A percentile compares a stretch with the other conserved stretches of the same genome.
Evolutionary conservation across 64 coral and sea anemone genomes (phyloP).

Genomic region (Hydrozoanthus tunicans): DNA sequence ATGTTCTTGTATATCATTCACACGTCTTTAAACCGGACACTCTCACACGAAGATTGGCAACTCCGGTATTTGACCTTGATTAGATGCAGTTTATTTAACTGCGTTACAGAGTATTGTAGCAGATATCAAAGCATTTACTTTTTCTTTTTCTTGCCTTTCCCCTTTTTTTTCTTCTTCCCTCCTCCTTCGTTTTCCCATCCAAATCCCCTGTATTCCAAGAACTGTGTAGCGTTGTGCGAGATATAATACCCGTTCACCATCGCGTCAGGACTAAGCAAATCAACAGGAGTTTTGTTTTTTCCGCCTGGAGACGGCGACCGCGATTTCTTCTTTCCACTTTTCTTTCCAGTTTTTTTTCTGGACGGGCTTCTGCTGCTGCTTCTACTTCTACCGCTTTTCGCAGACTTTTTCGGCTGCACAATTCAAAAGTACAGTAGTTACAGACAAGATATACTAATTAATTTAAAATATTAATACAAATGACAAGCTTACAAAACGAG

Average conservation of each 20-base stretch:
- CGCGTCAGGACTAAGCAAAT: constrained; percentile 87
- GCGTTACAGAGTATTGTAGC: no score
- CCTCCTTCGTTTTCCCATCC: constrained; percentile 71
- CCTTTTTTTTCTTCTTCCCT: constrained; percentile 83
- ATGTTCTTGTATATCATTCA: no score
- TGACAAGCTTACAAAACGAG: not conserved
- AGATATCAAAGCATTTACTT: constrained; percentile 3
- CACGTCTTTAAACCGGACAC: no score
- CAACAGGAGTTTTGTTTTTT: constrained; percentile 65
- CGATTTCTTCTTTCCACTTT: constrained; percentile 84
- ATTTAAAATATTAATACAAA: not conserved
- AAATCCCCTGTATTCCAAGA: constrained; percentile 86
- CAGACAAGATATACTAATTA: not conserved
- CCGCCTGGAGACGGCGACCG: constrained; percentile 62
- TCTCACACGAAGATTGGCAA: no score
- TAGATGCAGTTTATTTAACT: no score
- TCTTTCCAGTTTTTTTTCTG: constrained; percentile 76
- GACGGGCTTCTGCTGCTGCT: constrained; percentile 82
- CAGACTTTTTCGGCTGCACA: constrained; percentile 71
- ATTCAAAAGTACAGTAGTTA: not conserved
- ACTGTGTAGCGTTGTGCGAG: constrained; percentile 87
- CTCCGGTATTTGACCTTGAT: no score
- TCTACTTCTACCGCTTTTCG: constrained; percentile 75
- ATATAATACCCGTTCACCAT: constrained; percentile 99
- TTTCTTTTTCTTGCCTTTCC: constrained; percentile 84